phyloP scores from a whole-genome alignment of 2,797 vertebrate species.

The Siniperca undulata region DNA sequence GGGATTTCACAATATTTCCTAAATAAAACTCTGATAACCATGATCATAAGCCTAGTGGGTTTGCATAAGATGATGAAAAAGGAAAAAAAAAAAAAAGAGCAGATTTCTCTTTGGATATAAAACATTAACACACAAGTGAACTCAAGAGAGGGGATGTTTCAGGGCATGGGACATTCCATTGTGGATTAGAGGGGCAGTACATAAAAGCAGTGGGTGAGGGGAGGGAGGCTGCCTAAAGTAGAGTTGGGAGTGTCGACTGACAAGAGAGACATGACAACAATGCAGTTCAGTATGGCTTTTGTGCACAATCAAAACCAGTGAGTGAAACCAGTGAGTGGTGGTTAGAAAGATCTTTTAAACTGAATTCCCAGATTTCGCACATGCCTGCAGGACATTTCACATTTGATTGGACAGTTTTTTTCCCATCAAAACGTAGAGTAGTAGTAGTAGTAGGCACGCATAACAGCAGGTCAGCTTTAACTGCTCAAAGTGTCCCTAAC shows the following conservation, averaged over 20 bases:
- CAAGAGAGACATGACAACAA: constrained; percentile 66
- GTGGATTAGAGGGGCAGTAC: constrained; percentile 80
- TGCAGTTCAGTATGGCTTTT: constrained; percentile 63
- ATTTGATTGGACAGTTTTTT: not conserved
- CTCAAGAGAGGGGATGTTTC: constrained; percentile 63
- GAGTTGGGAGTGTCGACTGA: constrained; percentile 60
- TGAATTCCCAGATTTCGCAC: constrained; percentile 17
- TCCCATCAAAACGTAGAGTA: not conserved
- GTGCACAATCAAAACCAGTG: constrained; percentile 64
- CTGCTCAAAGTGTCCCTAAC: not conserved
- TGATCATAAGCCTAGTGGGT: constrained; percentile 33
- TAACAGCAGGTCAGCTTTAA: not conserved
- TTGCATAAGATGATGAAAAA: constrained; percentile 24
- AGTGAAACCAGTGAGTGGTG: constrained; percentile 33
- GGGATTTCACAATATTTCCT: constrained; percentile 59
- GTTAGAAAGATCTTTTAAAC: constrained; percentile 43
- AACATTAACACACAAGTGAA: constrained; percentile 45
- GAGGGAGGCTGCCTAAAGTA: constrained; percentile 59
- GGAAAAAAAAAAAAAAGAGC: not conserved
- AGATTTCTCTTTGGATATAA: constrained; percentile 36
- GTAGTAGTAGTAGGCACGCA: not conserved
- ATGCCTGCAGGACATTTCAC: constrained; percentile 9
- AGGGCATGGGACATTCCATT: constrained; percentile 81
- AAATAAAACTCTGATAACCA: constrained; percentile 45
- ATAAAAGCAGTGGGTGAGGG: constrained; percentile 75